Evolutionary conservation across 1,140 invertebrate genomes (phyloP).

Genomic region (Drosophila pallidifrons): DNA sequence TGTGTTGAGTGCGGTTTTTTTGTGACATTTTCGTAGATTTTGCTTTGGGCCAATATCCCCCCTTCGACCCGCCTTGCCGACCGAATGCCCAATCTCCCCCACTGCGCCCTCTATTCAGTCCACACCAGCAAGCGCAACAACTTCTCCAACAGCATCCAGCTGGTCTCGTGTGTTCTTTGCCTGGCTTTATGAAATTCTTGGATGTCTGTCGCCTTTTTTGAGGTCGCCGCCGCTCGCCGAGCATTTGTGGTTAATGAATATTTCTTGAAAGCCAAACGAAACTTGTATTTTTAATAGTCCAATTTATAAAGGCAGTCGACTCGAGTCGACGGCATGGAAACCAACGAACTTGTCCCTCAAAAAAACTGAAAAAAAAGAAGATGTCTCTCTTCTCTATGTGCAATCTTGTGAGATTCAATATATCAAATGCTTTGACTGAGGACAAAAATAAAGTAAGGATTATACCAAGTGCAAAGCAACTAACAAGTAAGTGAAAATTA

Average conservation of each 20-base stretch:
- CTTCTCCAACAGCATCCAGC: constrained; percentile 10
- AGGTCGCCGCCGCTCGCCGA: constrained; percentile 21
- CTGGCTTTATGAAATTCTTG: constrained; percentile 46
- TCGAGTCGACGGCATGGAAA: background rate
- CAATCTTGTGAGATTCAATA: too few relatives aligned
- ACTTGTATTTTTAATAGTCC: constrained; percentile 47
- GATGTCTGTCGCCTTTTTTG: constrained; percentile 15
- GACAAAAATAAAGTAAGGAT: too few relatives aligned
- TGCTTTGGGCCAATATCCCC: constrained; percentile 13
- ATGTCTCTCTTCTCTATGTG: background rate
- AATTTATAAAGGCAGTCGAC: constrained; percentile 28
- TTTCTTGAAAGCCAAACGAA: constrained; percentile 38
- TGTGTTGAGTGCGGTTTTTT: constrained; percentile 68
- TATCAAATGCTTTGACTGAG: too few relatives aligned
- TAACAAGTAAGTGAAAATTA: too few relatives aligned
- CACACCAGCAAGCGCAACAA: background rate
- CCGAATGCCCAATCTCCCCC: too few relatives aligned
- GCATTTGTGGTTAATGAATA: constrained; percentile 50
- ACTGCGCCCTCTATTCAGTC: background rate
- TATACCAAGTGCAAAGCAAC: too few relatives aligned
- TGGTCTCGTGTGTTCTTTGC: constrained; percentile 31
- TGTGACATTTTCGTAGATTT: constrained; percentile 68
- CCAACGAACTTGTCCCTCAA: background rate
- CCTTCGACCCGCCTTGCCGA: too few relatives aligned
- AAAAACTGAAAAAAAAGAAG: background rate